Evolutionary conservation across 2,797 vertebrate genomes (phyloP).

Genomic region (Holocentrus rufus): DNA sequence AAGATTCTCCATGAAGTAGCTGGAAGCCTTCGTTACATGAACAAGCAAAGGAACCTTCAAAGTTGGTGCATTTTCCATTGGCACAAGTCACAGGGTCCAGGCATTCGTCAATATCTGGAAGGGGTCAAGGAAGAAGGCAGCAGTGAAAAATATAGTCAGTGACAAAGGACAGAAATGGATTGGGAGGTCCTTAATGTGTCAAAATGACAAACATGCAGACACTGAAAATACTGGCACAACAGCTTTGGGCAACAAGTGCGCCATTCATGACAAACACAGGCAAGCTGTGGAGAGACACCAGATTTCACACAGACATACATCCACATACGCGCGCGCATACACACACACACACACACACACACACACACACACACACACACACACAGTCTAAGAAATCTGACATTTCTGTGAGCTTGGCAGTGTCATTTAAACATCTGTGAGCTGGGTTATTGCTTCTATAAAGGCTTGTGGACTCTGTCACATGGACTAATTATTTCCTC

Average conservation of each 20-base stretch:
- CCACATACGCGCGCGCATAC: background rate
- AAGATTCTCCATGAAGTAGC: conserved; percentile 75
- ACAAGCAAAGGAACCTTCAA: conserved; percentile 81
- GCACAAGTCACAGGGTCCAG: conserved; percentile 72
- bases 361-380: conserved; percentile 16
- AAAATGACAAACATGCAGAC: background rate
- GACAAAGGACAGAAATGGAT: background rate
- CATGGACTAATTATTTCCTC: conserved; percentile 63
- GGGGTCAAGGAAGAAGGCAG: conserved; percentile 23
- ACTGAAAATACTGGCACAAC: conserved; percentile 1
- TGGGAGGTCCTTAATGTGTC: background rate
- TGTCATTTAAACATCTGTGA: conserved; percentile 50
- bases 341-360: conserved; percentile 5
- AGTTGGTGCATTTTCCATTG: conserved; percentile 82
- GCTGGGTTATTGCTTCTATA: conserved; percentile 54
- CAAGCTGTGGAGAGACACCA: conserved; percentile 23
- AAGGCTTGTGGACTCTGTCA: conserved; percentile 35
- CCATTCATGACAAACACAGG: conserved; percentile 5
- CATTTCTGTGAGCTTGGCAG: conserved; percentile 43
- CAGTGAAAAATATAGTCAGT: background rate
- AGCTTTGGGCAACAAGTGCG: background rate
- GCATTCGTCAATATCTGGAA: conserved; percentile 82
- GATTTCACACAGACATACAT: conserved; percentile 42
- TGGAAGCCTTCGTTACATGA: conserved; percentile 77
- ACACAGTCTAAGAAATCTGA: conserved; percentile 1